phyloP scores from a whole-genome alignment of 2,113 vertebrate genomes.

The Zapus hudsonius region DNA sequence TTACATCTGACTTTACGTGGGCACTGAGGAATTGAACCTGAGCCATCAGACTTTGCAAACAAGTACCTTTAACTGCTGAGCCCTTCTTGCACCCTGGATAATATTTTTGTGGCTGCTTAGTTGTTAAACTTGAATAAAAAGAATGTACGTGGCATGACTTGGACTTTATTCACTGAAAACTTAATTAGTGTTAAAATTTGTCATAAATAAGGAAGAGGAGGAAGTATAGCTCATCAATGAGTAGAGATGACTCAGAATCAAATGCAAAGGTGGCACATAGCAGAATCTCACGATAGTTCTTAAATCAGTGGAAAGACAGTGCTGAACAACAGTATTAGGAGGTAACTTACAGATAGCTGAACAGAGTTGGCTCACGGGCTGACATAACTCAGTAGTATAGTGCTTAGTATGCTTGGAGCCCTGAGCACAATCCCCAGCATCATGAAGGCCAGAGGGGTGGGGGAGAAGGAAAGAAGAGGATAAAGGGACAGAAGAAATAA shows the following conservation, averaged over 20 bases:
- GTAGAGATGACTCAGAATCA: background rate
- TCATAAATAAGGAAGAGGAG: background rate
- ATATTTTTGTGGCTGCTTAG: background rate
- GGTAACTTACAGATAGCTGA: background rate
- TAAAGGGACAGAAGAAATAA: background rate
- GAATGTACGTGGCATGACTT: background rate
- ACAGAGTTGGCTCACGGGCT: background rate
- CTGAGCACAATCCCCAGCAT: background rate
- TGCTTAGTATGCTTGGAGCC: background rate
- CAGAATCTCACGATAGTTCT: background rate
- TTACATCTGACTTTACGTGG: no score
- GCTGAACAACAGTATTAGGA: background rate
- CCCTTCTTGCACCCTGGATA: background rate
- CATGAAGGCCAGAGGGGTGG: rapidly evolving
- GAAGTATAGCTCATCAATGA: background rate
- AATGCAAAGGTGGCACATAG: background rate
- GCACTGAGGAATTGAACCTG: no score
- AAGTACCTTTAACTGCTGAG: no score
- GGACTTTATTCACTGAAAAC: background rate
- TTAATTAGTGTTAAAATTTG: background rate
- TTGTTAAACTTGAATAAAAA: background rate
- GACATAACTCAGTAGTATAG: background rate
- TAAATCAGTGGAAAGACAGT: background rate
- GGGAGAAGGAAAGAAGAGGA: background rate
- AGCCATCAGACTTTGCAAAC: no score